These are phyloP conservation scores for Trissoscelio sp. DNA, from an alignment of 2,888 invertebrate species.

Conservation along the genomic window DNA sequence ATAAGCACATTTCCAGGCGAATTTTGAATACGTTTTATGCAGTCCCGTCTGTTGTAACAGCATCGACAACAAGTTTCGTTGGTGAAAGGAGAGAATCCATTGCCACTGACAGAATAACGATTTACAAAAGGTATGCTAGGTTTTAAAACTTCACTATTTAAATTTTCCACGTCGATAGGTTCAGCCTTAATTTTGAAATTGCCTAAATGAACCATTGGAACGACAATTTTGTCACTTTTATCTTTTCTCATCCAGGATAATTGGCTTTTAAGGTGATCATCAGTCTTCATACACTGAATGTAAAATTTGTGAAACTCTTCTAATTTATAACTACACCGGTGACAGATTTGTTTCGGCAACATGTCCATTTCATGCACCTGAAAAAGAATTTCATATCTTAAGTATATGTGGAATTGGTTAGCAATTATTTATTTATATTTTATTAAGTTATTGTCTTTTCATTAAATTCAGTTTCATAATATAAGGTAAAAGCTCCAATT, in stretches of 20 bases:
- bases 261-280: constrained; percentile 78
- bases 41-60: constrained; percentile 27
- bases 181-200: constrained; percentile 79
- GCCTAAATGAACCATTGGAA: constrained; percentile 81
- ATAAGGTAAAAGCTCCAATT: no score
- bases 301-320: constrained; percentile 81
- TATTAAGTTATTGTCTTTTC: no score
- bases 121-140: constrained; percentile 21
- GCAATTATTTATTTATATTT: no score
- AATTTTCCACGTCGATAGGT: constrained; percentile 71
- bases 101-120: constrained; percentile 16
- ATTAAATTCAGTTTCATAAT: no score
- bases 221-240: constrained; percentile 70
- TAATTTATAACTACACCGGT: constrained; percentile 80
- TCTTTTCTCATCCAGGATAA: constrained; percentile 81
- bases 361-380: constrained; percentile 82
- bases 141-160: constrained; percentile 35
- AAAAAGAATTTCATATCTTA: no score
- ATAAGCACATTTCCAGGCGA: constrained; percentile 3
- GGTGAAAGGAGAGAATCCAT: constrained; percentile 30
- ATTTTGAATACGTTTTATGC: not conserved
- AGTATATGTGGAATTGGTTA: no score
- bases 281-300: constrained; percentile 78
- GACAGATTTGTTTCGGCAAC: constrained; percentile 81
- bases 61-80: constrained; percentile 32